phyloP scores from a whole-genome alignment of 1,140 invertebrate genomes.

The Calycopis cecrops region DNA sequence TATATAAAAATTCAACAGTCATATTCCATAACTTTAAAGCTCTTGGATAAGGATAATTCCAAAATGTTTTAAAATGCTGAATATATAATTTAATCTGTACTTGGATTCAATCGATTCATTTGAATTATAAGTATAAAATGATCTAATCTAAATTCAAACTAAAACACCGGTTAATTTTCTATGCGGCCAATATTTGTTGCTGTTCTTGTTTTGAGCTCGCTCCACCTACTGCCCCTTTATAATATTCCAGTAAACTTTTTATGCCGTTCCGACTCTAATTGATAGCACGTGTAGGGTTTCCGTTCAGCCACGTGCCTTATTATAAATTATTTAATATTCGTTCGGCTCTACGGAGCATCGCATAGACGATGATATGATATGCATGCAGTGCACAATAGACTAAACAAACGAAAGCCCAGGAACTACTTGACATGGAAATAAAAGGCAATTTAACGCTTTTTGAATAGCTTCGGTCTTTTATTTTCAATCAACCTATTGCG shows the following conservation, averaged over 20 bases:
- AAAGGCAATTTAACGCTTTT: slow-evolving; percentile 30
- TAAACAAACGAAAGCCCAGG: slow-evolving; percentile 41
- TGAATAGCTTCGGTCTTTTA: slow-evolving; percentile 4
- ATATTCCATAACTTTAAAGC: too few relatives aligned
- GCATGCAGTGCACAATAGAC: slow-evolving; percentile 35
- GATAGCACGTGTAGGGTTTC: slow-evolving; percentile 66
- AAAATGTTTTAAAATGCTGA: too few relatives aligned
- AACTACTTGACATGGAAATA: slow-evolving; percentile 39
- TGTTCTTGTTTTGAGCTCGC: slow-evolving; percentile 3
- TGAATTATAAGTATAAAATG: too few relatives aligned
- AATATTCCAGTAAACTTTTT: slow-evolving; percentile 51
- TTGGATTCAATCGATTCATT: too few relatives aligned
- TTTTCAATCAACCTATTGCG: too few relatives aligned
- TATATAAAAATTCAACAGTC: too few relatives aligned
- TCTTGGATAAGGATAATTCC: too few relatives aligned
- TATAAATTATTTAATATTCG: slow-evolving; percentile 61
- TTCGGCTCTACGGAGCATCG: slow-evolving; percentile 35
- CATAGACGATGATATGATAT: slow-evolving; percentile 45
- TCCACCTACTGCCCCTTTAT: slow-evolving; percentile 42
- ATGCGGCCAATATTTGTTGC: too few relatives aligned
- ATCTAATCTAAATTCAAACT: too few relatives aligned
- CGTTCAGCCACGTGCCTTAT: slow-evolving; percentile 62
- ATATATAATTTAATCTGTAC: too few relatives aligned
- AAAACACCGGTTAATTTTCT: neutral
- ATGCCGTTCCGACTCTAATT: slow-evolving; percentile 57